These are phyloP conservation scores for Hylia prasina DNA, from an alignment of 2,113 vertebrate species.

Conservation along the genomic window DNA sequence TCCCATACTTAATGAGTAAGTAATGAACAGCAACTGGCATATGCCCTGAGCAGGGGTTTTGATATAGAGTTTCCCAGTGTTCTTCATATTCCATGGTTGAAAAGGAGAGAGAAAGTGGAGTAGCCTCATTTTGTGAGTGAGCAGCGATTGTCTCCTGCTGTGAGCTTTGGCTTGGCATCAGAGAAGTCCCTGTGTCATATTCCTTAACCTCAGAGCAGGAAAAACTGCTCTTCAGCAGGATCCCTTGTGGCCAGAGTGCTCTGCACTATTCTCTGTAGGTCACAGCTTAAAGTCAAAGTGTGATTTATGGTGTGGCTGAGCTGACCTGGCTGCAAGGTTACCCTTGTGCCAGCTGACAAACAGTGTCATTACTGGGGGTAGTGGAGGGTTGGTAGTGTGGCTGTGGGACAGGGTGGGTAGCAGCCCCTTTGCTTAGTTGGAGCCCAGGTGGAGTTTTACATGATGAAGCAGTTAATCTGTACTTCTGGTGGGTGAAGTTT, in stretches of 20 bases:
- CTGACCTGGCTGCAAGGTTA: background rate
- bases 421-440: background rate
- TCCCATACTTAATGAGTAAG: background rate
- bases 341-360: background rate
- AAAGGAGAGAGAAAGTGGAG: background rate
- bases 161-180: background rate
- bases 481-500: background rate
- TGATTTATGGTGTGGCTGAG: background rate
- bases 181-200: background rate
- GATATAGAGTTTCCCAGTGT: background rate
- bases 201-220: background rate
- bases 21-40: background rate
- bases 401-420: background rate
- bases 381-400: background rate
- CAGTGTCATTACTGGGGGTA: fast-evolving
- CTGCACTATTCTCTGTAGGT: background rate
- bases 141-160: fast-evolving
- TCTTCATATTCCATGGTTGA: background rate
- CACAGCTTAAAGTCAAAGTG: background rate
- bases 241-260: background rate
- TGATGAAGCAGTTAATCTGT: background rate
- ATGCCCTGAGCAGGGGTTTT: background rate
- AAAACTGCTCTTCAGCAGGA: background rate
- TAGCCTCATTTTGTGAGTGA: background rate
- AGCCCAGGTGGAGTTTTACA: background rate